Evolutionary conservation across 2,797 vertebrate species (phyloP), one percentile per base, ranked within the genome.

Genomic region (Aselliscus stoliczkanus): DNA sequence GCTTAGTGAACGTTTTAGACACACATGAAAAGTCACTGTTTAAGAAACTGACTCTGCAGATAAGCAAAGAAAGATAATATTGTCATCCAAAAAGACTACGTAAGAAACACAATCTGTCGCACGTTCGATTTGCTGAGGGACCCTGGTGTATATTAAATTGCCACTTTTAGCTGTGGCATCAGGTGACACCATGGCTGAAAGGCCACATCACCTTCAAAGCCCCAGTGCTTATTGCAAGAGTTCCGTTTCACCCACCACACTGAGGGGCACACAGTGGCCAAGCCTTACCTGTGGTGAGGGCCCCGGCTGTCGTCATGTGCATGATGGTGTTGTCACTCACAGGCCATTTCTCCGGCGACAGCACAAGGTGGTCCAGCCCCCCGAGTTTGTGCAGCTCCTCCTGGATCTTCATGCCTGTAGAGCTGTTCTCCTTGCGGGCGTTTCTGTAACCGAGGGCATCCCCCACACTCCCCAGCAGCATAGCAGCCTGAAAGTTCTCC

Each of bases 401-500:
- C 96, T 99, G 99, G 98, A 99, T 99, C 96, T 98, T 98, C 77
- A 98, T 98, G 64, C 99, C 99, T 1, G 98, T 98, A 20, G 95
- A 97, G 93, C 99, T 99, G 96, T 97, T 96, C 97, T 99, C 99
- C 97, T 98, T 98, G 34, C 96, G 98, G 90, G 99, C 98, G 62
- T 99, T 99, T 89, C 98, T 98, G 94, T 99, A 99, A 93, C 99
- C 99, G 0, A 99, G 98, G 1, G 99, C 99, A 89, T 99, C 99
- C 1, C 99, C 99, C 4, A 98, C 99, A 2, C 98, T 99, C 13
- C 99, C 99, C 84, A 99, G 98, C 90, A 99, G 97, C 98, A 99
- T 99, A 0, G 98, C 99, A 54, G 99, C 99, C 98, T 99, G 99
- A 96, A 99, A 99, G 97, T 99, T 99, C 98, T 99, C 99, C 99